Percentiles rank a stretch among this genome's conserved stretches.
phyloP scores from a whole-genome alignment of 2,797 vertebrate species.

The Adrianichthys oophorus region DNA sequence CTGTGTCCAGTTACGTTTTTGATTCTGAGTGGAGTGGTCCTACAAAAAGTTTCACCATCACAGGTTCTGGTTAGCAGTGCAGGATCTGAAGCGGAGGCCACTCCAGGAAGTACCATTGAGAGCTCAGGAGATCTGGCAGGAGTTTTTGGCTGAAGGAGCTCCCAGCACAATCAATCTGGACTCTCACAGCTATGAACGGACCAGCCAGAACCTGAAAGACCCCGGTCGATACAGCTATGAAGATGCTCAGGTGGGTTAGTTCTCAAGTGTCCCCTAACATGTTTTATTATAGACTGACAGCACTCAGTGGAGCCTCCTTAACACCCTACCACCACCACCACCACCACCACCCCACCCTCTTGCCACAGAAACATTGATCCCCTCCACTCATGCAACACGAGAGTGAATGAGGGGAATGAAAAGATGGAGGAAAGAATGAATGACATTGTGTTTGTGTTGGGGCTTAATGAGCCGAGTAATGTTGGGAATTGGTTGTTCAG shows the following conservation, averaged over 20 bases:
- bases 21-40: background rate
- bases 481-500: conserved; percentile 42
- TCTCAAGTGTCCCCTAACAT: background rate
- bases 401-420: conserved; percentile 34
- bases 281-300: too few relatives aligned
- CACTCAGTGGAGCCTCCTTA: background rate
- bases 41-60: conserved; percentile 15
- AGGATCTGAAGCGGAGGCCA: conserved; percentile 91
- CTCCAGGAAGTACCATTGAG: conserved; percentile 87
- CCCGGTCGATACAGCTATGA: conserved; percentile 93
- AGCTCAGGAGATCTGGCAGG: conserved; percentile 95
- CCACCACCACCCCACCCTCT: background rate
- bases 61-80: conserved; percentile 96
- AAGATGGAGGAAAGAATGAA: conserved; percentile 33
- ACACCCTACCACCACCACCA: background rate
- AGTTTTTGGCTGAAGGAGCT: conserved; percentile 93
- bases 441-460: conserved; percentile 55
- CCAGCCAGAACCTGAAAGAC: conserved; percentile 95
- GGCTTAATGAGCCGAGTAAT: conserved; percentile 66
- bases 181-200: conserved; percentile 94
- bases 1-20: too few relatives aligned
- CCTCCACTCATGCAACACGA: conserved; percentile 41
- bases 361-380: conserved; percentile 24
- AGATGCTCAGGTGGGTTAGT: conserved; percentile 88
- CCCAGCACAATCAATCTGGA: conserved; percentile 96